Evolutionary conservation across 2,113 vertebrate species (phyloP).

Genomic region (Nothobranchius furzeri): DNA sequence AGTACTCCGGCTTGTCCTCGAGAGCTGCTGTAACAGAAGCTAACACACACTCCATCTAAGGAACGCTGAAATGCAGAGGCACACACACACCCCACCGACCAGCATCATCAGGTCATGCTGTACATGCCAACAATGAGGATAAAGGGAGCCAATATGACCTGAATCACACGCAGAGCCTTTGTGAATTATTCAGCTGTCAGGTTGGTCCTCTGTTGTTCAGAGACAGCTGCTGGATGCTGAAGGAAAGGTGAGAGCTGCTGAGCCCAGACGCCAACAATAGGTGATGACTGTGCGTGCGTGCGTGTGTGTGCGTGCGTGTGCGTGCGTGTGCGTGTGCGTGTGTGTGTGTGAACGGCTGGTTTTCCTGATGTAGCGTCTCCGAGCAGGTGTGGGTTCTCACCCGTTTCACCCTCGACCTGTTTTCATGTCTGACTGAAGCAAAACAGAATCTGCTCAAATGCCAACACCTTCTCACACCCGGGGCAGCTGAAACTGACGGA

Average conservation of each 20-base stretch:
- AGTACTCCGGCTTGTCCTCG: slow-evolving; percentile 53
- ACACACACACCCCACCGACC: slow-evolving; percentile 38
- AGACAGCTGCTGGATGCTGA: slow-evolving; percentile 71
- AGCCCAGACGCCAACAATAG: too few relatives aligned
- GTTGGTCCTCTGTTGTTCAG: slow-evolving; percentile 58
- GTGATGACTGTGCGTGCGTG: too few relatives aligned
- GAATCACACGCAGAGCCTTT: slow-evolving; percentile 44
- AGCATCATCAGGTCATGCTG: slow-evolving; percentile 33
- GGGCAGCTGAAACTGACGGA: too few relatives aligned
- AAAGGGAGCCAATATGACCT: slow-evolving; percentile 30
- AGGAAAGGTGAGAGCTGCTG: slow-evolving; percentile 76
- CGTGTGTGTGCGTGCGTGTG: too few relatives aligned
- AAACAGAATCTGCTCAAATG: too few relatives aligned
- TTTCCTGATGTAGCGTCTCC: too few relatives aligned
- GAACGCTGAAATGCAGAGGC: slow-evolving; percentile 17
- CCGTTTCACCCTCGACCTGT: too few relatives aligned
- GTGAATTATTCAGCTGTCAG: slow-evolving; percentile 78
- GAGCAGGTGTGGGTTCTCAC: too few relatives aligned
- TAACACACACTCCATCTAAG: slow-evolving; percentile 21
- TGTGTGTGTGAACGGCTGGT: too few relatives aligned
- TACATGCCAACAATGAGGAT: slow-evolving; percentile 17
- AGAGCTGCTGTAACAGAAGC: slow-evolving; percentile 52
- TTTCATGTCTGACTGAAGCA: too few relatives aligned
- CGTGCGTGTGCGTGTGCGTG: too few relatives aligned
- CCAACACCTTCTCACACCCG: too few relatives aligned